phyloP scores from a whole-genome alignment of 2,888 invertebrate species.

The Lycophotia porphyrea region DNA sequence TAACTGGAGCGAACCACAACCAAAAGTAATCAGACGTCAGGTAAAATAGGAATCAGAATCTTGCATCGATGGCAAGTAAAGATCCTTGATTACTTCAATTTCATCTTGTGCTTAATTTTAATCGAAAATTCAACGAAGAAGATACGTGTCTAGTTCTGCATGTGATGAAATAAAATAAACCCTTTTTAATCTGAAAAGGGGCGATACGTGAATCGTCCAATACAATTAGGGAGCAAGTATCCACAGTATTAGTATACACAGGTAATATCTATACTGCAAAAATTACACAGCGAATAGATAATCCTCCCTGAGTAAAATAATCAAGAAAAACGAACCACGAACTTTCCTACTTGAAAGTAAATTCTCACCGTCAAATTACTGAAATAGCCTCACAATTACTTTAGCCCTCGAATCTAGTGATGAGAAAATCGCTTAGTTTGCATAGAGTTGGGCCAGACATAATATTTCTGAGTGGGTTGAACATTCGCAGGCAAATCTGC shows the following conservation, averaged over 20 bases:
- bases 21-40: no score
- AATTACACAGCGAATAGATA: neutral
- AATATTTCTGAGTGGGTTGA: slow-evolving; percentile 76
- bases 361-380: slow-evolving; percentile 30
- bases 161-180: neutral
- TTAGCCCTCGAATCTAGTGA: slow-evolving; percentile 41
- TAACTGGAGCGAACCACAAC: no score
- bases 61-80: neutral
- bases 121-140: neutral
- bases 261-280: neutral
- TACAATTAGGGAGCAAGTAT: neutral
- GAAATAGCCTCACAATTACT: slow-evolving; percentile 39
- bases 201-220: neutral
- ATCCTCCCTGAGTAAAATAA: neutral
- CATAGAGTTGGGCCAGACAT: slow-evolving; percentile 66
- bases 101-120: neutral
- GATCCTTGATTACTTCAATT: neutral
- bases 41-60: neutral
- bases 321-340: neutral
- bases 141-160: neutral
- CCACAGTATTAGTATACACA: neutral
- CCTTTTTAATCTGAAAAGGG: neutral
- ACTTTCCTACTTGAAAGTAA: neutral
- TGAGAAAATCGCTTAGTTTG: slow-evolving; percentile 59
- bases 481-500: slow-evolving; percentile 71